Percentiles rank a stretch among this genome's conserved stretches.
Evolutionary conservation across 2,113 vertebrate species (phyloP).

Genomic region (Gymnobelideus leadbeateri): DNA sequence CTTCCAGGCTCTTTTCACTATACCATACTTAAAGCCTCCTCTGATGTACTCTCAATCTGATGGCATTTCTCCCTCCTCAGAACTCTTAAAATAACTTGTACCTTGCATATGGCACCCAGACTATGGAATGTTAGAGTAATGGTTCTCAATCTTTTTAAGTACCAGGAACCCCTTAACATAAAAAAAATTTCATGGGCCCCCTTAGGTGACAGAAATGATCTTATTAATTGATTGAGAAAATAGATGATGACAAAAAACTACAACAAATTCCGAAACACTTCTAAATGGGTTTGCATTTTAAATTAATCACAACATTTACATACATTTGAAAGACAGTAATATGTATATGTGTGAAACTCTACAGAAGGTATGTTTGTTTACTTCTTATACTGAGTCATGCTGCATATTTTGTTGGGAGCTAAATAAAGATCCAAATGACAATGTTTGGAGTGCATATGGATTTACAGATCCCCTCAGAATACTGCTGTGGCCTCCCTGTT

Average conservation of each 20-base stretch:
- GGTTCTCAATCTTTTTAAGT: not conserved
- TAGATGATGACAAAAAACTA: not conserved
- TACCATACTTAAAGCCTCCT: not conserved
- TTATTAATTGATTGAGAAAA: not conserved
- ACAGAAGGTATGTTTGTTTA: not conserved
- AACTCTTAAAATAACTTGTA: not conserved
- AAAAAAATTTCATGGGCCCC: not conserved
- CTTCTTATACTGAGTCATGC: not conserved
- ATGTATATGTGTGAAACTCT: not conserved
- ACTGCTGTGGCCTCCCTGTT: not conserved
- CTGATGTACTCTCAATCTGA: not conserved
- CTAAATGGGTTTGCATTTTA: not conserved
- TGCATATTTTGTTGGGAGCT: slow-evolving; percentile 2
- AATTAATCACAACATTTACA: slow-evolving; percentile 4
- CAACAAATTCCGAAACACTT: not conserved
- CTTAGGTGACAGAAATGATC: not conserved
- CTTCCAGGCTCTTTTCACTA: not conserved
- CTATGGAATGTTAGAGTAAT: not conserved
- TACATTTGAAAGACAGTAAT: not conserved
- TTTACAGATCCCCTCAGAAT: not conserved
- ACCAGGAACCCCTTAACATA: not conserved
- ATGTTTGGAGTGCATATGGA: not conserved
- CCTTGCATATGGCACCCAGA: not conserved
- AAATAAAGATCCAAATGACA: not conserved
- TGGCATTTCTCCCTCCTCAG: not conserved